Conservation (phyloP, 1,140 invertebrate species). For the Neelides sp. region DNA sequence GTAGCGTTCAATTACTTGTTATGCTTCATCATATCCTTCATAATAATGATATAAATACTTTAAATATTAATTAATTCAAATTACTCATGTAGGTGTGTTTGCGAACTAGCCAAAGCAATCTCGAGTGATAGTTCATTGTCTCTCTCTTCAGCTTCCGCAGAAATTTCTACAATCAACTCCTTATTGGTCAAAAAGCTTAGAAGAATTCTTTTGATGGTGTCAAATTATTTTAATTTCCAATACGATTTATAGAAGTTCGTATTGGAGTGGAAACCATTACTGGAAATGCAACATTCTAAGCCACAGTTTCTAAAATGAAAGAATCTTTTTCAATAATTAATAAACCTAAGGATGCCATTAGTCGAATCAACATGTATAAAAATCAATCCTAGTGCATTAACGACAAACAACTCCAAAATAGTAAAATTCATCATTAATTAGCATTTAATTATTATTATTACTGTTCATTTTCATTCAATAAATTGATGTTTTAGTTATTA, state of each 20-base stretch:
- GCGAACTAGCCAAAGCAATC: background rate
- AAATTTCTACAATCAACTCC: too few relatives aligned
- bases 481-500: background rate
- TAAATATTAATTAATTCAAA: background rate
- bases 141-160: too few relatives aligned
- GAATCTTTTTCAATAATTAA: background rate
- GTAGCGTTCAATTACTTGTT: conserved; percentile 1
- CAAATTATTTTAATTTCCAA: background rate
- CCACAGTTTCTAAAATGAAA: conserved; percentile 41
- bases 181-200: background rate
- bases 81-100: background rate
- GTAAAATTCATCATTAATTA: background rate
- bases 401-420: conserved; percentile 41
- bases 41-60: background rate
- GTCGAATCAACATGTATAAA: conserved; percentile 64
- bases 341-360: conserved; percentile 38
- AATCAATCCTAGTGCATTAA: conserved; percentile 61
- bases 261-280: conserved; percentile 47
- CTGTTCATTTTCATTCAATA: background rate
- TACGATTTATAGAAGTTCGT: conserved; percentile 3
- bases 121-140: background rate
- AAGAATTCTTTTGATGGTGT: background rate
- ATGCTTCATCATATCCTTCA: background rate
- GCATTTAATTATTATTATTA: too few relatives aligned
- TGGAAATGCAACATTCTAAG: conserved; percentile 58